phyloP scores from a whole-genome alignment of 2,888 invertebrate genomes.

The Chrysina gloriosa region DNA sequence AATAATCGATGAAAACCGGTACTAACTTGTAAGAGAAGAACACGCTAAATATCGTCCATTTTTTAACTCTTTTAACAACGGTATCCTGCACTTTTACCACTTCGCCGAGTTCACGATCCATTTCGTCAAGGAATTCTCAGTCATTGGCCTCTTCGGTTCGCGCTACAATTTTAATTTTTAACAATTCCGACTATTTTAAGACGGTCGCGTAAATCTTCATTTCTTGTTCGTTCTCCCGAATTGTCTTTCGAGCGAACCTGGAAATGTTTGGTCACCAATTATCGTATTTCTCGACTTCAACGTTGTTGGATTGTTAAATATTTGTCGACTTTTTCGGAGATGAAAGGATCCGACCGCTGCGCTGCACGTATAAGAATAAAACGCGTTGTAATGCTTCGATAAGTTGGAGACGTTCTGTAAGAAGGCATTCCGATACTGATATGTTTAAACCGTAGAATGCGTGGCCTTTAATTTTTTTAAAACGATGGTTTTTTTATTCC shows the following conservation, averaged over 20 bases:
- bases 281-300: background rate
- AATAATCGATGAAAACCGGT: background rate
- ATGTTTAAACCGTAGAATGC: background rate
- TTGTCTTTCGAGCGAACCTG: too few relatives aligned
- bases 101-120: conserved; percentile 5
- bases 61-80: background rate
- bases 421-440: background rate
- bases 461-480: too few relatives aligned
- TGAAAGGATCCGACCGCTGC: background rate
- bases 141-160: background rate
- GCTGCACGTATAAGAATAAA: background rate
- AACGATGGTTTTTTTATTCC: too few relatives aligned
- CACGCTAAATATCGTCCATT: conserved; percentile 13
- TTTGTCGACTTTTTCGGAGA: background rate
- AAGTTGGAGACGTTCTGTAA: too few relatives aligned
- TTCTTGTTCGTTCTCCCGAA: too few relatives aligned
- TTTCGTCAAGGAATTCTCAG: background rate
- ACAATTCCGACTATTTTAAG: background rate
- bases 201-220: too few relatives aligned
- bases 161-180: background rate
- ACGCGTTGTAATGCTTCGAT: background rate
- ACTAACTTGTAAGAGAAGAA: background rate
- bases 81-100: conserved; percentile 13
- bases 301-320: background rate
- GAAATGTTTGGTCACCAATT: background rate